Evolutionary conservation across 2,888 invertebrate species (phyloP), one percentile per base, ranked within the genome.

Genomic region (Lasioglossum pauxillum): DNA sequence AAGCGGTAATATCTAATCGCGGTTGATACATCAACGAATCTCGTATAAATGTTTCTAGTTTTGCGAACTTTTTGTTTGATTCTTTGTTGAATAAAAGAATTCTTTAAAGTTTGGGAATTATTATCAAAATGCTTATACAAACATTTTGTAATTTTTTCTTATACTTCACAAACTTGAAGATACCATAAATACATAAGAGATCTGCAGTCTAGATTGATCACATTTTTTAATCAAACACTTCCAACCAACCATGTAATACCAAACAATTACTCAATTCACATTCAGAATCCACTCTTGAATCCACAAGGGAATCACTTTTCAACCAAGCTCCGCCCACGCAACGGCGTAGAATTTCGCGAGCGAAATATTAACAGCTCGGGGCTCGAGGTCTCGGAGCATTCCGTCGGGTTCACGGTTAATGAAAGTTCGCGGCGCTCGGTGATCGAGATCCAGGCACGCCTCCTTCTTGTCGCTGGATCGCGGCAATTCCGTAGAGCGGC

Each of bases 391-490:
- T 35, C 8, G n/a, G 67, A 79, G 72, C 75, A 60, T 78, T 72
- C 75, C 77, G 57, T 53, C 38, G 64, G 75, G 64, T 76, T 83
- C 76, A 19, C 76, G 75, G 78, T 75, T 84, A 75, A 85, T 77
- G 82, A 87, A 86, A 74, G 78, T 82, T 71, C 60, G 69, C 85
- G 35, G 67, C 35, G 35, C 67, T 78, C 75, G 83, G 79, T 81
- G 86, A 75, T 67, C 84, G 83, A 87, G 87, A 86, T 77, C 84
- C 72, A 84, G 83, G 74, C 85, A 89, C 89, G 91, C 89, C 85
- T 82, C 38, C 84, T 82, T 81, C 86, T 86, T 86, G 87, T 85
- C 80, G 82, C 64, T 31, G 69, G 53, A 64, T 64, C 71, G 41
- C 78, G 44, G 31, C 78, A 75, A 83, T 78, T 75, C 71, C 80